A percentile compares a stretch with the other conserved stretches of the same genome.
These are phyloP conservation scores for Indicator indicator DNA, from an alignment of 2,113 vertebrate species.

Conservation along the genomic window DNA sequence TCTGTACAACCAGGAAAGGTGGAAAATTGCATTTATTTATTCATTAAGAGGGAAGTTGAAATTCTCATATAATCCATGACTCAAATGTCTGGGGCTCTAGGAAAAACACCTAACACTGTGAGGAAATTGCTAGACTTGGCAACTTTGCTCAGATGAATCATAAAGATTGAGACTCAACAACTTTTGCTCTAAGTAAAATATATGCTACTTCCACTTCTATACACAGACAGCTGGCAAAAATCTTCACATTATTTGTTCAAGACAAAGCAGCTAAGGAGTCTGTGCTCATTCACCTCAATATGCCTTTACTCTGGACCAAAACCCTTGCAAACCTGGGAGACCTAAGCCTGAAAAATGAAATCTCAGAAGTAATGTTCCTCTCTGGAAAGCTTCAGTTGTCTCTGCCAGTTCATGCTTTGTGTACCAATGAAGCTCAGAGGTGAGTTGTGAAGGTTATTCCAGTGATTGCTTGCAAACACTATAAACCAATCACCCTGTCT, in stretches of 20 bases:
- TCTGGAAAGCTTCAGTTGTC: neutral
- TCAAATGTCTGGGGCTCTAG: neutral
- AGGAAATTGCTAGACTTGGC: neutral
- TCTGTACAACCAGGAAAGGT: neutral
- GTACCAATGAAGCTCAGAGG: neutral
- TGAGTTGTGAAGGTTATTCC: conserved; percentile 22
- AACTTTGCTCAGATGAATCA: neutral
- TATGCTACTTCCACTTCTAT: neutral
- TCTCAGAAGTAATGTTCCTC: neutral
- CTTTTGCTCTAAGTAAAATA: neutral
- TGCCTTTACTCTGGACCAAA: neutral
- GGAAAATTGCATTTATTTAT: neutral
- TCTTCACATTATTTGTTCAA: conserved; percentile 18
- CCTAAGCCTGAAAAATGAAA: neutral
- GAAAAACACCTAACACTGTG: neutral
- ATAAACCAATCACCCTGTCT: neutral
- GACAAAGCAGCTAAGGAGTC: neutral
- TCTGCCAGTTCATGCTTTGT: neutral
- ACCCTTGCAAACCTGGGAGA: neutral
- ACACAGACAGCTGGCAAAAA: neutral
- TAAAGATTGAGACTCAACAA: neutral
- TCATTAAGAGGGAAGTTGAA: neutral
- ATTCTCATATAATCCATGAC: neutral
- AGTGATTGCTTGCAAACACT: neutral
- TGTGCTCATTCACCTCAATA: neutral